Base-by-base conservation (phyloP, 1,140 invertebrate genomes). In the Platyscapa corneri region DNA sequence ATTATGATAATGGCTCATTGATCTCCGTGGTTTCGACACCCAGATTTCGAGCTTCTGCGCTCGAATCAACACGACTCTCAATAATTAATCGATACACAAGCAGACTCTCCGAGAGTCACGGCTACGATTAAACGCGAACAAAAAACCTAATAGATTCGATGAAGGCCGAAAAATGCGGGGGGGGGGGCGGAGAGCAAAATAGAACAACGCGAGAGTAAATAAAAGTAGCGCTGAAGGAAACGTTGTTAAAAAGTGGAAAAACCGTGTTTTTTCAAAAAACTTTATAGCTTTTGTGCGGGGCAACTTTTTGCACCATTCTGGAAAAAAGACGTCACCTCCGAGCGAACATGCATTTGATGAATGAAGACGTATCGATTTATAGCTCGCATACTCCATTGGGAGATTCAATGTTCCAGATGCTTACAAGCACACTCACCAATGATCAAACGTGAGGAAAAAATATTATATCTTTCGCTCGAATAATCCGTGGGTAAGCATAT, bases 1-100 rank as follows among this genome's bases (percentile, higher is more conserved):
- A 85, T 85, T 85, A 80, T 85, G 77, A 80, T 80, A 80, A 85
- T 85, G 37, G 77, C 67, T 85, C 83, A 75, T 80, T 75, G 67
- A 80, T 27, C 77, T 32, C 16, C 37, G 27, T 1, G 30, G 16
- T 65, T 20, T 60, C 23, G n/a, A 49, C 30, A 49, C 67, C n/a
- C 32, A 34, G 82, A 65, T 74, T 75, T n/a, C 14, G 67, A 42
- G 23, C 32, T n/a, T 8, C 79, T 37, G 2, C 10, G 30, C 49
- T 82, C 12, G 49, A 78, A 32, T 16, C 42, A 46, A 76, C 60
- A 30, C 20, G 8, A 10, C 56, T 34, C 32, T 79, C 42, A 30
- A 79, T 56, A 20, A 27, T 14, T 72, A 70, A 64, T 79, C 75
- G 75, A 84, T 79, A 79, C 32, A 20, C 27, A 77, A 42, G 72